A percentile compares a stretch with the other conserved stretches of the same genome.
These are phyloP conservation scores for Pangasianodon gigas DNA, from an alignment of 2,113 vertebrate genomes.

Conservation along the genomic window DNA sequence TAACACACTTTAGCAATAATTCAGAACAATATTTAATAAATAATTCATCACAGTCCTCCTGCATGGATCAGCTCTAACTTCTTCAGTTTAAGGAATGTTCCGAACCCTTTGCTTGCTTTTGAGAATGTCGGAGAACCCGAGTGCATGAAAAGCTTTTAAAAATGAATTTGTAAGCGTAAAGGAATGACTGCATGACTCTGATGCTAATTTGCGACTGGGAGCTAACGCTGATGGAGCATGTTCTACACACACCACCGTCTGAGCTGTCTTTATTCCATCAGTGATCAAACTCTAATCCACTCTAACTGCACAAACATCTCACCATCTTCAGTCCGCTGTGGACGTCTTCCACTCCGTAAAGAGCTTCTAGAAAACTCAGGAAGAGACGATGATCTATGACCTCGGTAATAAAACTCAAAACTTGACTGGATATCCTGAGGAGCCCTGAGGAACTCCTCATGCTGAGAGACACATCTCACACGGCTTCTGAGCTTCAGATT, in stretches of 20 bases:
- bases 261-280: slow-evolving; percentile 5
- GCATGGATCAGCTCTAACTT: neutral
- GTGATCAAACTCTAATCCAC: neutral
- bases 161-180: neutral
- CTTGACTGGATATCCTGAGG: neutral
- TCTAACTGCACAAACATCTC: neutral
- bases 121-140: neutral
- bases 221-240: slow-evolving; percentile 6
- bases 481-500: neutral
- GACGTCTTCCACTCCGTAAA: neutral
- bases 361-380: neutral
- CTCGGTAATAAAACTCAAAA: neutral
- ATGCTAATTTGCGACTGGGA: neutral
- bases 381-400: neutral
- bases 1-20: neutral
- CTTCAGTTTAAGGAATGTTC: neutral
- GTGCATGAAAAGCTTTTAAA: slow-evolving; percentile 13
- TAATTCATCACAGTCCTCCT: slow-evolving; percentile 28
- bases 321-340: neutral
- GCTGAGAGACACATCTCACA: neutral
- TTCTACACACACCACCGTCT: neutral
- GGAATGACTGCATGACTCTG: slow-evolving; percentile 5
- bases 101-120: neutral
- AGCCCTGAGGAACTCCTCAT: neutral
- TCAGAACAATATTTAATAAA: neutral